phyloP scores from a whole-genome alignment of 2,888 invertebrate genomes.

The Macaria liturata region DNA sequence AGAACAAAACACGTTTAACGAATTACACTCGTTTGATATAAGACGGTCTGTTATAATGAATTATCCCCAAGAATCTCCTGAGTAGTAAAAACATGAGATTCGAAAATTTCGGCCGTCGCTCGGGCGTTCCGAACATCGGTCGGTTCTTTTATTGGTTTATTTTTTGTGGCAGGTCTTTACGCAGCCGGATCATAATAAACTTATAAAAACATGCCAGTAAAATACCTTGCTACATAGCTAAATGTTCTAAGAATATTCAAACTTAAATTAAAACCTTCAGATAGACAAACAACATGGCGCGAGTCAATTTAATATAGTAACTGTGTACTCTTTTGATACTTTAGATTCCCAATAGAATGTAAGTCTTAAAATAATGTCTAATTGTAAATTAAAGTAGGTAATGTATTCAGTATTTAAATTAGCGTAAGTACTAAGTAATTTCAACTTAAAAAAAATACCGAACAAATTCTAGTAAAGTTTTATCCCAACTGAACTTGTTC shows the following conservation, averaged over 20 bases:
- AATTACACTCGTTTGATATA: conserved; percentile 21
- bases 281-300: too few relatives aligned
- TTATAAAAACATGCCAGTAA: conserved; percentile 11
- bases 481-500: conserved; percentile 1
- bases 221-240: neutral
- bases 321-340: too few relatives aligned
- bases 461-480: too few relatives aligned
- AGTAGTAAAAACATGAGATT: conserved; percentile 40
- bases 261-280: neutral
- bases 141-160: conserved; percentile 62
- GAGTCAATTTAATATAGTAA: too few relatives aligned
- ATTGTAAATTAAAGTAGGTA: too few relatives aligned
- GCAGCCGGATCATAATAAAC: conserved; percentile 39
- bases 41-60: conserved; percentile 31
- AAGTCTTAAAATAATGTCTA: too few relatives aligned
- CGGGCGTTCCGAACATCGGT: conserved; percentile 60
- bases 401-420: too few relatives aligned
- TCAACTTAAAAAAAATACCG: too few relatives aligned
- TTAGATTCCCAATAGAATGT: too few relatives aligned
- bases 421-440: too few relatives aligned
- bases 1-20: conserved; percentile 14
- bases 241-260: neutral
- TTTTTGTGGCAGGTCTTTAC: conserved; percentile 78
- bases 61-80: conserved; percentile 32
- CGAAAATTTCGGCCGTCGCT: conserved; percentile 51